Conservation (phyloP, 2,113 vertebrate species). For the Bufo gargarizans region DNA sequence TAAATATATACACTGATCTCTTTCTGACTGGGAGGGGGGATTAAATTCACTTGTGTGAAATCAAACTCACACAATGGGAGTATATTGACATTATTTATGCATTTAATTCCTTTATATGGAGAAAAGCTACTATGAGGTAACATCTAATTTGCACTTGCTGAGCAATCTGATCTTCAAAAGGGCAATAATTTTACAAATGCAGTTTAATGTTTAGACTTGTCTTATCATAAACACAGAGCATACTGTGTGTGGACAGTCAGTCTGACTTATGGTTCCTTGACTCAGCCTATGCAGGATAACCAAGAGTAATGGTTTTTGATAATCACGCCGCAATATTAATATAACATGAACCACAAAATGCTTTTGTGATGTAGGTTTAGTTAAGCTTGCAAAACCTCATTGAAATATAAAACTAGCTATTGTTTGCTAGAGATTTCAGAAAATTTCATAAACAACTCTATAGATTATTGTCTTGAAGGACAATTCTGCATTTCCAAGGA, state of each 20-base stretch:
- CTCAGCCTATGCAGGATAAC: slow-evolving; percentile 75
- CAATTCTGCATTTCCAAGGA: neutral
- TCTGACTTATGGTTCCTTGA: slow-evolving; percentile 73
- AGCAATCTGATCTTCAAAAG: slow-evolving; percentile 71
- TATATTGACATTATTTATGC: slow-evolving; percentile 68
- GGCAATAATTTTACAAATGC: slow-evolving; percentile 74
- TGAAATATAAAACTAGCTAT: slow-evolving; percentile 74
- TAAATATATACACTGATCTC: slow-evolving; percentile 60
- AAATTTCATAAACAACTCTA: slow-evolving; percentile 63
- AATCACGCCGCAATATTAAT: slow-evolving; percentile 81
- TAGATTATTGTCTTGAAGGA: slow-evolving; percentile 48
- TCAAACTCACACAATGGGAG: slow-evolving; percentile 61
- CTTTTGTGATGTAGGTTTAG: slow-evolving; percentile 70
- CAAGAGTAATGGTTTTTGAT: slow-evolving; percentile 81
- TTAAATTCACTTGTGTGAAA: slow-evolving; percentile 65
- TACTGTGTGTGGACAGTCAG: slow-evolving; percentile 68
- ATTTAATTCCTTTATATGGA: slow-evolving; percentile 66
- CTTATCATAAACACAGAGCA: slow-evolving; percentile 72
- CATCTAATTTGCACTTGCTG: slow-evolving; percentile 65
- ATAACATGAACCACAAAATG: slow-evolving; percentile 80
- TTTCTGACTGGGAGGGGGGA: slow-evolving; percentile 68
- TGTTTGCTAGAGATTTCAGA: slow-evolving; percentile 64
- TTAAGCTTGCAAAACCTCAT: slow-evolving; percentile 77
- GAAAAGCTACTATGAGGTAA: slow-evolving; percentile 65
- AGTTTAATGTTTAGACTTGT: slow-evolving; percentile 70